A percentile compares a stretch with the other conserved stretches of the same genome.
Evolutionary conservation across 2,797 vertebrate genomes (phyloP).

Genomic region (Eupleurogrammus muticus): DNA sequence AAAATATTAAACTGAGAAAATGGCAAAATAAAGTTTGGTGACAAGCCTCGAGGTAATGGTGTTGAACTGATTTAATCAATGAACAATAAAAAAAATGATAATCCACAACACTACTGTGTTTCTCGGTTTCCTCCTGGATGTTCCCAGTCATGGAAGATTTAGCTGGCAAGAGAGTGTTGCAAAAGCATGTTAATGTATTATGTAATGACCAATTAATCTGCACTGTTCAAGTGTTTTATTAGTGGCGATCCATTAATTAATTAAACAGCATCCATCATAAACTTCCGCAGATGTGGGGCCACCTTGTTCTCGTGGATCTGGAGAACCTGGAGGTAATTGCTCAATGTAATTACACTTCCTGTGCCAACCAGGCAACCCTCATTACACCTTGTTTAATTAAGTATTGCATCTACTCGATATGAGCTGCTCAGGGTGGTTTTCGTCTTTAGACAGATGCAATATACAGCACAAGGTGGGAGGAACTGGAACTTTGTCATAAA

Average conservation of each 20-base stretch:
- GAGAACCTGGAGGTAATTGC: not conserved
- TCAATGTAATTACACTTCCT: constrained; percentile 8
- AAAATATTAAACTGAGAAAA: too few relatives aligned
- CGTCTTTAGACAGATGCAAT: constrained; percentile 37
- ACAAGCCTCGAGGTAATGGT: too few relatives aligned
- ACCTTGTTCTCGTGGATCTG: not conserved
- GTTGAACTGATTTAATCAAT: too few relatives aligned
- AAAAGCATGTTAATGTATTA: not conserved
- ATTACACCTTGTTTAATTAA: constrained; percentile 48
- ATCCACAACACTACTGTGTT: not conserved
- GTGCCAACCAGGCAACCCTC: constrained; percentile 17
- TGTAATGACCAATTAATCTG: not conserved
- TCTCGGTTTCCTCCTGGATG: not conserved
- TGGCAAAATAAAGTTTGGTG: too few relatives aligned
- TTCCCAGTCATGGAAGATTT: not conserved
- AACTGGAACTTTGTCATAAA: constrained; percentile 1
- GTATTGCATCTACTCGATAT: constrained; percentile 27
- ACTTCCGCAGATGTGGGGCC: not conserved
- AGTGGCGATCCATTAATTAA: constrained; percentile 7
- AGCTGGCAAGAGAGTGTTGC: too few relatives aligned
- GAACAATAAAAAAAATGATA: too few relatives aligned
- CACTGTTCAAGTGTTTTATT: not conserved
- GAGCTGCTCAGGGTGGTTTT: constrained; percentile 33
- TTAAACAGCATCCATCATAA: not conserved
- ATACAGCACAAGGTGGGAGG: constrained; percentile 13